Evolutionary conservation across 2,797 vertebrate genomes (phyloP).

Genomic region (Ispidina picta): DNA sequence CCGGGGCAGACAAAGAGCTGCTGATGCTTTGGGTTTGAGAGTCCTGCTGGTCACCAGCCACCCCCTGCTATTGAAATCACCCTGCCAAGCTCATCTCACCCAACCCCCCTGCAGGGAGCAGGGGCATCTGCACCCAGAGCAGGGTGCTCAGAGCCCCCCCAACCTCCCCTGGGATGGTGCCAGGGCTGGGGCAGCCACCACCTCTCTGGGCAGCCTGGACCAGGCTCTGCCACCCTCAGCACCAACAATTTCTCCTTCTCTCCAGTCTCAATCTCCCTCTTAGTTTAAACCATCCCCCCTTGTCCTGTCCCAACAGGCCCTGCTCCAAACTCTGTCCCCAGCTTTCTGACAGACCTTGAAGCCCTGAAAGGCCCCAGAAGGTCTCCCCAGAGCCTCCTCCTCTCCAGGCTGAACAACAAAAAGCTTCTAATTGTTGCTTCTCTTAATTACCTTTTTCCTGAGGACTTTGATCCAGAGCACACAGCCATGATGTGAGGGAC

Average conservation of each 20-base stretch:
- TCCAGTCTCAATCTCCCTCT: not conserved
- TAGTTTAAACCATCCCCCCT: not conserved
- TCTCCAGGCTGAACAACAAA: not conserved
- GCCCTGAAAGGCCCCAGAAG: not conserved
- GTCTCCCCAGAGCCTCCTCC: not conserved
- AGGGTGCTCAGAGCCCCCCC: not conserved
- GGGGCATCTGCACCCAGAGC: not conserved
- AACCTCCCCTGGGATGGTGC: not conserved
- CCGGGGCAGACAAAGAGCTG: conserved; percentile 15
- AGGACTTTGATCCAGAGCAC: not conserved
- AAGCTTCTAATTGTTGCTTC: not conserved
- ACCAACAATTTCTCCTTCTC: not conserved
- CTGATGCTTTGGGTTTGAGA: not conserved
- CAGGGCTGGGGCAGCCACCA: not conserved
- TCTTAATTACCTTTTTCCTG: too few species aligned
- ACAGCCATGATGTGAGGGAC: fast-evolving
- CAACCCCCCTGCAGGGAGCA: not conserved
- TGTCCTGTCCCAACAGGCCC: not conserved
- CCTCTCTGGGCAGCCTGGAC: not conserved
- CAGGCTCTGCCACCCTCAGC: not conserved
- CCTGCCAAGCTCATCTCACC: not conserved
- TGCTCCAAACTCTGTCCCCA: not conserved
- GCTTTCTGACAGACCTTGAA: too few species aligned
- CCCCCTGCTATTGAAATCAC: not conserved
- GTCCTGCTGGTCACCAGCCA: not conserved